phyloP scores from a whole-genome alignment of 30 jellyfish, hydroid and myxozoan species.

The Turritopsis dohrnii region DNA sequence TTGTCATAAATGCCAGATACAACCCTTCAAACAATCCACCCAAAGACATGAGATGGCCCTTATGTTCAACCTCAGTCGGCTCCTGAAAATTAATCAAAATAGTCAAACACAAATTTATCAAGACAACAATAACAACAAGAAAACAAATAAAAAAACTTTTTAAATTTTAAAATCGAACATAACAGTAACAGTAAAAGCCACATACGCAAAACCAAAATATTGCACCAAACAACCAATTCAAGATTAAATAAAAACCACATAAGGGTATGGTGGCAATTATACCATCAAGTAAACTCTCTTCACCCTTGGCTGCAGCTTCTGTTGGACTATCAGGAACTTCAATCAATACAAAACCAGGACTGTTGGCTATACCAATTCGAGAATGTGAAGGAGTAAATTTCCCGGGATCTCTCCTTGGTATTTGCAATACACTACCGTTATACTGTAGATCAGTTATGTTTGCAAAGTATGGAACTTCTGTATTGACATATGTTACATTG shows the following conservation, averaged over 20 bases:
- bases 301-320: background rate
- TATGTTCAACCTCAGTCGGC: slow-evolving; percentile 8
- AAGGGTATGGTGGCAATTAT: background rate
- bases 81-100: slow-evolving; percentile 1
- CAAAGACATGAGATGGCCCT: background rate
- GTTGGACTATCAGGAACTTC: slow-evolving; percentile 21
- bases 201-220: slow-evolving; percentile 9
- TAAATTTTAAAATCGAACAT: too few relatives aligned
- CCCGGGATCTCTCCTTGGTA: background rate
- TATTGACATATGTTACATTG: background rate
- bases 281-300: slow-evolving; percentile 14
- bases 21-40: slow-evolving; percentile 14
- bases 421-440: slow-evolving; percentile 3
- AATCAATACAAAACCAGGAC: slow-evolving; percentile 13
- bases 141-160: too few relatives aligned
- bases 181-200: background rate
- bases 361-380: background rate
- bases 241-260: slow-evolving; percentile 4
- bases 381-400: slow-evolving; percentile 2
- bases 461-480: background rate
- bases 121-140: too few relatives aligned
- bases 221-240: slow-evolving; percentile 18
- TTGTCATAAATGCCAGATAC: slow-evolving; percentile 5
- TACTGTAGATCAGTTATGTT: background rate
- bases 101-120: too few relatives aligned